phyloP scores from a whole-genome alignment of 2,113 vertebrate genomes.

The Mormyrus iriodes region DNA sequence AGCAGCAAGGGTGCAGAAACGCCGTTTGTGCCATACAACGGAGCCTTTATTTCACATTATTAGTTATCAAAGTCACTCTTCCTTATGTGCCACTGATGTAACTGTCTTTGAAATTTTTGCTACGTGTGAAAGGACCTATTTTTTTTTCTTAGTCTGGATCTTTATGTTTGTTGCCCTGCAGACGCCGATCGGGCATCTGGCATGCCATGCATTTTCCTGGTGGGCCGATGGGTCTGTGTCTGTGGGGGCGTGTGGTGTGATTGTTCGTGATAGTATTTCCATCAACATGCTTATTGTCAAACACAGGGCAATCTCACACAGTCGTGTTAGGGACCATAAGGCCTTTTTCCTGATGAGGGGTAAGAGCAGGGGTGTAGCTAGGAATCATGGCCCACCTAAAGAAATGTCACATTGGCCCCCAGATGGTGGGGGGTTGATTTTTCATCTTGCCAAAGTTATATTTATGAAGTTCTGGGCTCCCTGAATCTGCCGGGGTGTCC shows the following conservation, averaged over 20 bases:
- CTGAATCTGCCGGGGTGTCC: background rate
- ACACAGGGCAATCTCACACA: constrained; percentile 10
- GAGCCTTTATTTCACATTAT: background rate
- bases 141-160: background rate
- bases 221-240: background rate
- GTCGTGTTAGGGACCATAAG: background rate
- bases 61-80: background rate
- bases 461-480: background rate
- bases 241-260: background rate
- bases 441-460: background rate
- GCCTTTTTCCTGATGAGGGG: background rate
- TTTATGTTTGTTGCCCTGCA: background rate
- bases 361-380: background rate
- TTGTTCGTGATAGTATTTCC: background rate
- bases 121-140: background rate
- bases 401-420: background rate
- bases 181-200: background rate
- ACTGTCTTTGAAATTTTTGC: background rate
- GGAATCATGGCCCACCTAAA: background rate
- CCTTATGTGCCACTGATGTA: background rate
- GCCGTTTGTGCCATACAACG: background rate
- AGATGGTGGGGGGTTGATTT: background rate
- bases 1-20: background rate
- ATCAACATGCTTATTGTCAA: constrained; percentile 32
- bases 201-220: background rate